A percentile compares a stretch with the other conserved stretches of the same genome.
These are phyloP conservation scores for Pachycephala philippinensis DNA, from an alignment of 2,113 vertebrate genomes.

Conservation along the genomic window DNA sequence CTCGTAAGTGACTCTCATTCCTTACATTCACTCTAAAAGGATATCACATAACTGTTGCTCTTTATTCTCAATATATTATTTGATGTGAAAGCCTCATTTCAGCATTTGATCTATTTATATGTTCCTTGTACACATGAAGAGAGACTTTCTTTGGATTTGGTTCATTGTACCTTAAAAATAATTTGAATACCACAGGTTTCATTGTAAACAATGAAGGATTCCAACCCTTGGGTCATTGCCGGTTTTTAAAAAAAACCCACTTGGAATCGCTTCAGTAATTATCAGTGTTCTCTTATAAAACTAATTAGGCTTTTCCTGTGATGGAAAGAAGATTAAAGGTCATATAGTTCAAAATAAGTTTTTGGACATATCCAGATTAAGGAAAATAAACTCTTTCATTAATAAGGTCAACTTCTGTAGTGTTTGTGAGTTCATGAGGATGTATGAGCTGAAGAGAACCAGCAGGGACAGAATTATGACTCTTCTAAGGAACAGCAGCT, in stretches of 20 bases:
- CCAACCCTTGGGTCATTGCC: constrained; percentile 17
- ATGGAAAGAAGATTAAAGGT: constrained; percentile 51
- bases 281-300: constrained; percentile 43
- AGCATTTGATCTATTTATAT: constrained; percentile 27
- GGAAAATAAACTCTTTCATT: constrained; percentile 29
- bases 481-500: background rate
- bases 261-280: constrained; percentile 41
- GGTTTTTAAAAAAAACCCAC: background rate
- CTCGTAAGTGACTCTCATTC: constrained; percentile 16
- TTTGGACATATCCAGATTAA: background rate
- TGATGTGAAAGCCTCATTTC: background rate
- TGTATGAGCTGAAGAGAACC: accelerated
- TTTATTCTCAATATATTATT: background rate
- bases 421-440: background rate
- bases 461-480: background rate
- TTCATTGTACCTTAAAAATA: constrained; percentile 39
- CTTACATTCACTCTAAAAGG: background rate
- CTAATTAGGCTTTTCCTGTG: constrained; percentile 57
- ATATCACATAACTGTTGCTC: background rate
- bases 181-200: constrained; percentile 18
- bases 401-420: background rate
- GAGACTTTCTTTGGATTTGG: background rate
- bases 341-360: constrained; percentile 13
- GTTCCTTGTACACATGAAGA: background rate
- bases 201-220: constrained; percentile 40